Evolutionary conservation across 1,140 invertebrate species (phyloP), one percentile per base, ranked within the genome.

Genomic region (Halesus radiatus): DNA sequence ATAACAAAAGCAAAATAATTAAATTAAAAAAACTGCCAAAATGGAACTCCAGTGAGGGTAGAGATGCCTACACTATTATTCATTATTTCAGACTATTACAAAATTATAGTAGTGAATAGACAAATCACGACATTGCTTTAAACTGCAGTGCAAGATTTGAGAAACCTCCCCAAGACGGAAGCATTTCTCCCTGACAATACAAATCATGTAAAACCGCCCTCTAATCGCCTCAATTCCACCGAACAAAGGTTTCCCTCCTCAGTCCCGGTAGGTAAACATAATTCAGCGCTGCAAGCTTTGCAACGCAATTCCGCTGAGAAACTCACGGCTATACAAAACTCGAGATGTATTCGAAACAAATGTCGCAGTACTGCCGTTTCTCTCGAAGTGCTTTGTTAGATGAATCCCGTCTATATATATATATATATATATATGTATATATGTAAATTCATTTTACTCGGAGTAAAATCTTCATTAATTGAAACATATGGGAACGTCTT

Each of bases 181-280:
- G 13, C 20, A 26, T 22, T 60, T 22, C 20, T 13, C 58, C 20
- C 23, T 13, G 58, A 66, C 62, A 66, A 66, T 66, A 29, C 32
- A 66, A 29, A 66, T 66, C 26, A 66, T 29, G 32, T 37, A 66
- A 26, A 26, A 66, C 32, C 29, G 32, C 26, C 26, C 62, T 66
- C 23, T 66, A 66, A 66, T 66, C 62, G 62, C 62, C 32, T 22
- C 62, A 66, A 66, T 66, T 66, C 26, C 15, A 32, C 29, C 15
- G 58, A 60, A 32, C 62, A 32, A 66, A 66, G 26, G 32, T 32
- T 66, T 32, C 62, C 62, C 45, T 66, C 62, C 29, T 16, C 29
- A 10, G n/a, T 56, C n/a, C 1, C 37, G 10, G 10, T 45, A 45
- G 23, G 54, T 23, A 60, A 60, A 66, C 62, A 66, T 66, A 66